Conservation (phyloP, 2,797 vertebrate species). For the Taeniopygia guttata region DNA sequence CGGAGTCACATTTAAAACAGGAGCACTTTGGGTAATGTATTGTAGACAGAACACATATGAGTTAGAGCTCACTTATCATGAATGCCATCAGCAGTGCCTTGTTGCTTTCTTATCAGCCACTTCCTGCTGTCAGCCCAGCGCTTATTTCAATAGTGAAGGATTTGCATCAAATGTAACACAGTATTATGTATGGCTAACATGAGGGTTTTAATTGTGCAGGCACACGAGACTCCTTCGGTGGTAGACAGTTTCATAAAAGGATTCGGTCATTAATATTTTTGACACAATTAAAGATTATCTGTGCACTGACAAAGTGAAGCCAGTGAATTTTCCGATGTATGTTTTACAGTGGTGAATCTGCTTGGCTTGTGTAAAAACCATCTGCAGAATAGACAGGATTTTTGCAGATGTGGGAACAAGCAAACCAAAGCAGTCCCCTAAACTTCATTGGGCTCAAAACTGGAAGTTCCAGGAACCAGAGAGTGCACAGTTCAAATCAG, state of each 20-base stretch:
- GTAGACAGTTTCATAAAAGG: slow-evolving; percentile 81
- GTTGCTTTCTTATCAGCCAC: slow-evolving; percentile 80
- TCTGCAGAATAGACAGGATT: neutral
- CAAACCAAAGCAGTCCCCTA: neutral
- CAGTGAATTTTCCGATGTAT: slow-evolving; percentile 30
- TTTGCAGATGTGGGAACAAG: neutral
- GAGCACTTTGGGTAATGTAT: slow-evolving; percentile 65
- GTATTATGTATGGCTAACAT: slow-evolving; percentile 75
- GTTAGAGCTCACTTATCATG: slow-evolving; percentile 75
- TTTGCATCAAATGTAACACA: slow-evolving; percentile 82
- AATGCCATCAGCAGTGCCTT: slow-evolving; percentile 84
- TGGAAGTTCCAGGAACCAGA: neutral
- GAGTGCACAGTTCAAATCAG: neutral
- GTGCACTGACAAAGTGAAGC: slow-evolving; percentile 51
- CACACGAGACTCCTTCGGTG: slow-evolving; percentile 80
- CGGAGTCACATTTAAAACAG: slow-evolving; percentile 59
- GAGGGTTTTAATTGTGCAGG: slow-evolving; percentile 83
- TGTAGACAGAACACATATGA: slow-evolving; percentile 71
- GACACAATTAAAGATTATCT: slow-evolving; percentile 78
- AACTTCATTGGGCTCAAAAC: neutral
- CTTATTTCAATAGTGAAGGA: slow-evolving; percentile 82
- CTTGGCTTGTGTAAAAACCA: slow-evolving; percentile 46
- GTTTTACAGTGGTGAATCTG: slow-evolving; percentile 49
- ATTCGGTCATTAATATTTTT: slow-evolving; percentile 85
- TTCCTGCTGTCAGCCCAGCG: slow-evolving; percentile 81